phyloP scores from a whole-genome alignment of 2,797 vertebrate genomes.

The Melanotaenia boesemani region DNA sequence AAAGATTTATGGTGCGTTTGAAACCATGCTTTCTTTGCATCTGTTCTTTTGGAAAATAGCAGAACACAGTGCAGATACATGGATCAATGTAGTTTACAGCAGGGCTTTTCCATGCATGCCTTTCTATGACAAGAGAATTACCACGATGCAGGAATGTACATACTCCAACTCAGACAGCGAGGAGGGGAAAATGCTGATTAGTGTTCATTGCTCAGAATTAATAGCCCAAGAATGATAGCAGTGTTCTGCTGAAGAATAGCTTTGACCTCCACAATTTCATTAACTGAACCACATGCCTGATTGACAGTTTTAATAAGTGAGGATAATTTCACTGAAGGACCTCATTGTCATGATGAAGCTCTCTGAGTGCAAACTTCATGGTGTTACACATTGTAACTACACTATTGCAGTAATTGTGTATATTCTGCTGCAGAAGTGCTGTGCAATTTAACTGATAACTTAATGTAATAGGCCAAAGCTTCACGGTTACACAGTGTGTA shows the following conservation, averaged over 20 bases:
- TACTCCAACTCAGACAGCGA: slow-evolving; percentile 25
- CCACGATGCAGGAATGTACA: slow-evolving; percentile 30
- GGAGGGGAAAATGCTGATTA: slow-evolving; percentile 40
- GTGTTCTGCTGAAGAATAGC: slow-evolving; percentile 41
- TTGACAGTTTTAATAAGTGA: slow-evolving; percentile 72
- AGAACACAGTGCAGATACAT: slow-evolving; percentile 29
- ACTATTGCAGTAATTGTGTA: slow-evolving; percentile 22
- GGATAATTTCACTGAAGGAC: slow-evolving; percentile 63
- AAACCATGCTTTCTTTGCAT: slow-evolving; percentile 60
- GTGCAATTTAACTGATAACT: slow-evolving; percentile 40
- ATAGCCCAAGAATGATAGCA: slow-evolving; percentile 37
- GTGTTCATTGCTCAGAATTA: slow-evolving; percentile 31
- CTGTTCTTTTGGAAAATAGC: slow-evolving; percentile 16
- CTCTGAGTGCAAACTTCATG: slow-evolving; percentile 46
- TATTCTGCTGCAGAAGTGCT: slow-evolving; percentile 28
- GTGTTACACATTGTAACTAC: slow-evolving; percentile 39
- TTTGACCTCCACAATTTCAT: slow-evolving; percentile 69
- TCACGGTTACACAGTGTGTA: slow-evolving; percentile 38
- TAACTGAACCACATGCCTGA: slow-evolving; percentile 53
- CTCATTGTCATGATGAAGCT: slow-evolving; percentile 54
- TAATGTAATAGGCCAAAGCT: slow-evolving; percentile 26
- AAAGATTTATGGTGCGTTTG: slow-evolving; percentile 80
- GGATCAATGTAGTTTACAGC: slow-evolving; percentile 37
- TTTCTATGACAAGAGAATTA: slow-evolving; percentile 35
- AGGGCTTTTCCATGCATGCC: slow-evolving; percentile 30